Base-by-base conservation (phyloP, 2,797 vertebrate genomes). In the Bucorvus abyssinicus region DNA sequence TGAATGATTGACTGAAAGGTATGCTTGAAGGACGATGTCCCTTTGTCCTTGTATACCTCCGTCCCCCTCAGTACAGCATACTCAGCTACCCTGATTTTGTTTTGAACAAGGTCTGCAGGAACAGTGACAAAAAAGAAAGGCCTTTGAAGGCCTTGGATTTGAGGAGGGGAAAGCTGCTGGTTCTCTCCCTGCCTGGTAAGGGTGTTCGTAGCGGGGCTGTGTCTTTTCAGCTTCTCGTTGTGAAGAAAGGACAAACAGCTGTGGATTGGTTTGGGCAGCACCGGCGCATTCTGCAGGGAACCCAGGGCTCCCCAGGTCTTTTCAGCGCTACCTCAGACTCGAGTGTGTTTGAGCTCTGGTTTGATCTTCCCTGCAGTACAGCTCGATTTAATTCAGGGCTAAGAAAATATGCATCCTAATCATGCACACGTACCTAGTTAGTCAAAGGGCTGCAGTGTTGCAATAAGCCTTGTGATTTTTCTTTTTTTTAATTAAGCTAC, bases 231-330 rank as follows among this genome's bases (percentile, higher is more conserved):
- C 38, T 78, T 44, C 14, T 93, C 17, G 8, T 40, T 27, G 9
- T 14, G 42, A 64, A 60, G 23, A 32, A 65, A 56, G 42, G 21
- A 18, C 21, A 55, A 45, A 34, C 34, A 55, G 8, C 34, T 69
- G 42, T 52, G 67, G 23, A 29, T 67, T 29, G 60, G 27, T 81
- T 52, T 77, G 13, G 16, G 2, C 8, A 21, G 10, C 73, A 59
- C 30, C 12, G 63, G 34, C 19, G 20, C 7, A 6, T 74, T 56
- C 47, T 83, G 27, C n/a, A 49, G 38, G 24, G 47, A 80, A 24
- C 10, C 0, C 0, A 63, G 23, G 24, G 17, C 21, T 88, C 7
- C 15, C 10, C 2, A 0, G 16, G 18, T 75, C 36, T 80, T 45
- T 59, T 40, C 17, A 87, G 60, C 26, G 26, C 12, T 44, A 16